A percentile compares a stretch with the other conserved stretches of the same genome.
Evolutionary conservation across 1,140 invertebrate species (phyloP).

Genomic region (Zaprionus nigranus): DNA sequence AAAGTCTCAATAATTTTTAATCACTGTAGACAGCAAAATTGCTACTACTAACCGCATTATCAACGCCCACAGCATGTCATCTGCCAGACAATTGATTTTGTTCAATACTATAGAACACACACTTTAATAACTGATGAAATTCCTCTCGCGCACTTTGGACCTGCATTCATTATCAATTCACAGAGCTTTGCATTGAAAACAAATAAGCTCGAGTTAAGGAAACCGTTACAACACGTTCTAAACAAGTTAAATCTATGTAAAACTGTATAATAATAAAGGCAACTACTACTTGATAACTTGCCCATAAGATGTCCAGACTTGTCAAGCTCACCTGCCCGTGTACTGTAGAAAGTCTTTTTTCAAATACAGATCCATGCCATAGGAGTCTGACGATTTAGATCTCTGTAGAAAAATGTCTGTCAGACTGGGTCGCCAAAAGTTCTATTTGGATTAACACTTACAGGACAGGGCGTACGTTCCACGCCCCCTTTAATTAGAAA

Average conservation of each 20-base stretch:
- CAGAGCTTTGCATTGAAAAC: neutral
- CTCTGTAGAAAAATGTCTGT: conserved; percentile 65
- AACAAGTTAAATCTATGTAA: neutral
- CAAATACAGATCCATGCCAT: conserved; percentile 94
- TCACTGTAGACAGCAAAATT: neutral
- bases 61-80: conserved; percentile 20
- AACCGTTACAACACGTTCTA: neutral
- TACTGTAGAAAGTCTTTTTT: conserved; percentile 97
- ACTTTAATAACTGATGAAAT: neutral
- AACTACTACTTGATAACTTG: neutral
- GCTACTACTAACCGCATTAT: conserved; percentile 11
- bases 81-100: conserved; percentile 22
- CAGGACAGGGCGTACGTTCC: conserved; percentile 92
- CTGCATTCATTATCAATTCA: neutral
- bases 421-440: neutral
- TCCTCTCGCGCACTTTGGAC: conserved; percentile 30
- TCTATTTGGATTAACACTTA: conserved; percentile 82
- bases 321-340: conserved; percentile 91
- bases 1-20: neutral
- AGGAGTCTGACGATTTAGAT: conserved; percentile 91
- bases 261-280: neutral
- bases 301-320: neutral
- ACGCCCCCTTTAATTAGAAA: conserved; percentile 94
- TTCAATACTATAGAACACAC: conserved; percentile 1
- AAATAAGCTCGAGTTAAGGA: neutral